Evolutionary conservation across 1,140 invertebrate species (phyloP), one percentile per base, ranked within the genome.

Genomic region (Drosophila lacteicornis): DNA sequence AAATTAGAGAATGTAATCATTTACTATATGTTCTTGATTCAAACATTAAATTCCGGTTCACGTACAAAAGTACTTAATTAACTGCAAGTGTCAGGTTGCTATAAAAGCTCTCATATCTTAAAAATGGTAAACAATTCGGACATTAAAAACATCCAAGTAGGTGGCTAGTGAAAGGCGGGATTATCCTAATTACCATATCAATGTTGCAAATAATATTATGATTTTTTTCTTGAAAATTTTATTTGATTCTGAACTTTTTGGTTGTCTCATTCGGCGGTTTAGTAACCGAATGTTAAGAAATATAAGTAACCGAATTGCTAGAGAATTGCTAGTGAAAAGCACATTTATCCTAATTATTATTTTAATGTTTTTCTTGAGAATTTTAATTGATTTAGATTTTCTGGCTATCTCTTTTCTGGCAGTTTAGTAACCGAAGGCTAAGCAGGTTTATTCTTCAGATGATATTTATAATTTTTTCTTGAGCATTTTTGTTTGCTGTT

Each of bases 11-110:
- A 13, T 8, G 30, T 30, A 19, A 8, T 53, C 17, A 8, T 19
- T 1, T 19, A 22, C 19, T 19, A 22, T 22, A 13, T 33, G 27
- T 53, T 53, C 27, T 33, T 53, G 27, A 53, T 53, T 7, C 11
- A 33, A 53, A 19, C 50, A 53, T 53, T 53, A 33, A 53, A 53
- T 12, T 53, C 27, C 27, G 50, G 27, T 53, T 33, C n/a, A 33
- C 11, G n/a, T 53, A n/a, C 15, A n/a, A 50, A 50, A n/a, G 25
- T 50, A 50, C 15, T 50, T 50, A 30, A 50, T 50, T 50, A 50
- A 25, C 7, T 27, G 49, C 15, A n/a, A n/a, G 30, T 50, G 27
- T 50, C 27, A 36, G 1, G 6, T 0, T 0, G 30, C 50, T 19
- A 36, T 19, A 17, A 53, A 53, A 53, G 12, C 11, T 1, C 30